Evolutionary conservation across 2,888 invertebrate genomes (phyloP).

Genomic region (Anthrax anthrax): DNA sequence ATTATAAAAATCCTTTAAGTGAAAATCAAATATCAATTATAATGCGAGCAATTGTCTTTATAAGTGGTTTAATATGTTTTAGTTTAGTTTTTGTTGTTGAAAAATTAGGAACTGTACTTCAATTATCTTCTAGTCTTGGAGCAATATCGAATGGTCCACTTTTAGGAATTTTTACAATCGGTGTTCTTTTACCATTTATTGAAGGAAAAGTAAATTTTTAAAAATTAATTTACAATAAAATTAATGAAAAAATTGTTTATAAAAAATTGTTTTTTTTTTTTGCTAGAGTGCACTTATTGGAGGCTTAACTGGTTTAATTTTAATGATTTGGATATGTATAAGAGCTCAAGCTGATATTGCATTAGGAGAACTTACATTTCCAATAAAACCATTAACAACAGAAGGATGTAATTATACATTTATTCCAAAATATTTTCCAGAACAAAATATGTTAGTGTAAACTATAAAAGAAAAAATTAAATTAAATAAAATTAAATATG

Average conservation of each 20-base stretch:
- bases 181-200: conserved; percentile 52
- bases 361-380: conserved; percentile 35
- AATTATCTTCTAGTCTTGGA: conserved; percentile 48
- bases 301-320: conserved; percentile 36
- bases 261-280: not conserved
- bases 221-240: conserved; percentile 11
- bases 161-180: conserved; percentile 52
- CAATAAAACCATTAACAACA: conserved; percentile 37
- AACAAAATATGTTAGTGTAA: conserved; percentile 17
- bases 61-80: conserved; percentile 48
- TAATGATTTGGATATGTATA: conserved; percentile 41
- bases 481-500: not conserved
- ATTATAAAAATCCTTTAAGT: conserved; percentile 37
- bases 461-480: conserved; percentile 16
- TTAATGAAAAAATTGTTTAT: not conserved
- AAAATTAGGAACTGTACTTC: conserved; percentile 52
- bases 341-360: conserved; percentile 40
- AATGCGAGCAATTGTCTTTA: conserved; percentile 50
- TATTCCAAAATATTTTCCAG: conserved; percentile 15
- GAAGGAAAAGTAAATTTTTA: conserved; percentile 40
- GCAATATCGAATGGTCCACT: conserved; percentile 53
- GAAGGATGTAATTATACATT: conserved; percentile 40
- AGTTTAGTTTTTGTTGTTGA: conserved; percentile 48
- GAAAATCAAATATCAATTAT: conserved; percentile 43
- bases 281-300: conserved; percentile 41